These are phyloP conservation scores for Thelaira solivaga DNA, from an alignment of 2,888 invertebrate species.

Conservation along the genomic window DNA sequence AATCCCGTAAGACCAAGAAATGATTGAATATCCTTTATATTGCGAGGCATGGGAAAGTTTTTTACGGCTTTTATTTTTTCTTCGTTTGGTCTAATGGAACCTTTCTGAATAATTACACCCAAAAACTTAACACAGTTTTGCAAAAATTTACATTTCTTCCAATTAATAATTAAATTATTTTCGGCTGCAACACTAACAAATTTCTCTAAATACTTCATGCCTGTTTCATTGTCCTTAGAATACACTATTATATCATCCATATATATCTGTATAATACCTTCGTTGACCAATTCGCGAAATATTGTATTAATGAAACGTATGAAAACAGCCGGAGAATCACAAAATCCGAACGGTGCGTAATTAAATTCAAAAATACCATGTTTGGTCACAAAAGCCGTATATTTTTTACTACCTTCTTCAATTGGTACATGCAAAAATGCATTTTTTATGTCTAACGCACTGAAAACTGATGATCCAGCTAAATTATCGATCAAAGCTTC, in stretches of 20 bases:
- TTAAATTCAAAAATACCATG: constrained; percentile 46
- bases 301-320: constrained; percentile 47
- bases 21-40: constrained; percentile 35
- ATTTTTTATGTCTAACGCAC: constrained; percentile 51
- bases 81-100: constrained; percentile 38
- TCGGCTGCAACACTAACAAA: constrained; percentile 43
- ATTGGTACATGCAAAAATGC: constrained; percentile 52
- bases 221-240: constrained; percentile 42
- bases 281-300: constrained; percentile 45
- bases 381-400: constrained; percentile 35
- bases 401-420: constrained; percentile 35
- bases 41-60: constrained; percentile 41
- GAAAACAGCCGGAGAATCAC: constrained; percentile 48
- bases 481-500: constrained; percentile 38
- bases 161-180: constrained; percentile 59
- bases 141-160: constrained; percentile 60
- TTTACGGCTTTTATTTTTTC: constrained; percentile 34
- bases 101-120: constrained; percentile 48
- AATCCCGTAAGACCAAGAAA: constrained; percentile 55
- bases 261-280: constrained; percentile 47
- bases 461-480: constrained; percentile 15
- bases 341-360: constrained; percentile 40
- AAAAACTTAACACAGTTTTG: constrained; percentile 46
- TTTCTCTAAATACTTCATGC: constrained; percentile 31
- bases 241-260: constrained; percentile 57